These are phyloP conservation scores for Fistularia tabacaria DNA, from an alignment of 2,797 vertebrate genomes.

Conservation along the genomic window DNA sequence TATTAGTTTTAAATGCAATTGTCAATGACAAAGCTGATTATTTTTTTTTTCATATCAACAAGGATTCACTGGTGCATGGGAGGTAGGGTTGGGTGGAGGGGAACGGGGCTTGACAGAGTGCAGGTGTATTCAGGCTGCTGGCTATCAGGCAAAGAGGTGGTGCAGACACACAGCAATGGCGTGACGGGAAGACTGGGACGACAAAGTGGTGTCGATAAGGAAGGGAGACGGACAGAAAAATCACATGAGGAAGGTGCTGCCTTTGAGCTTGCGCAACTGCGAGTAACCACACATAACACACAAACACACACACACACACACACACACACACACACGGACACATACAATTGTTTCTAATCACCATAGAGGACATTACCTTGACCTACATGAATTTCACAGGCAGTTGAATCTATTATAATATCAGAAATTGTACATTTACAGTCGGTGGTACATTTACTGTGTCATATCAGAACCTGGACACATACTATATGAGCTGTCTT, in stretches of 20 bases:
- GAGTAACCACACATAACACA: slow-evolving; percentile 31
- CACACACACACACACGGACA: slow-evolving; percentile 4
- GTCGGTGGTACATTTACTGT: no score
- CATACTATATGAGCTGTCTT: no score
- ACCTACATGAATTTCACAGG: no score
- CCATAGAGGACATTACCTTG: no score
- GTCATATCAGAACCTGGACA: no score
- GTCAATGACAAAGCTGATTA: no score
- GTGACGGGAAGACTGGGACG: slow-evolving; percentile 60
- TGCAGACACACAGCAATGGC: slow-evolving; percentile 67
- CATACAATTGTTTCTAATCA: no score
- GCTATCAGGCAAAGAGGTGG: slow-evolving; percentile 69
- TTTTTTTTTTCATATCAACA: no score
- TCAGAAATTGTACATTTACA: no score
- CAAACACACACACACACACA: slow-evolving; percentile 3
- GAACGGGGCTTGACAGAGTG: slow-evolving; percentile 47
- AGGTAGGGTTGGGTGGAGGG: slow-evolving; percentile 3
- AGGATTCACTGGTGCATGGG: background rate
- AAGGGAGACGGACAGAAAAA: slow-evolving; percentile 48
- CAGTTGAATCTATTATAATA: no score
- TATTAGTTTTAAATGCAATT: no score
- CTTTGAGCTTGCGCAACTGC: slow-evolving; percentile 29
- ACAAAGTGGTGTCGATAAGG: slow-evolving; percentile 73
- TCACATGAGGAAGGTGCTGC: slow-evolving; percentile 50
- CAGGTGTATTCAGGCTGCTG: slow-evolving; percentile 63